Conservation (phyloP, 2,113 vertebrate species). For the Lucifuga dentata region DNA sequence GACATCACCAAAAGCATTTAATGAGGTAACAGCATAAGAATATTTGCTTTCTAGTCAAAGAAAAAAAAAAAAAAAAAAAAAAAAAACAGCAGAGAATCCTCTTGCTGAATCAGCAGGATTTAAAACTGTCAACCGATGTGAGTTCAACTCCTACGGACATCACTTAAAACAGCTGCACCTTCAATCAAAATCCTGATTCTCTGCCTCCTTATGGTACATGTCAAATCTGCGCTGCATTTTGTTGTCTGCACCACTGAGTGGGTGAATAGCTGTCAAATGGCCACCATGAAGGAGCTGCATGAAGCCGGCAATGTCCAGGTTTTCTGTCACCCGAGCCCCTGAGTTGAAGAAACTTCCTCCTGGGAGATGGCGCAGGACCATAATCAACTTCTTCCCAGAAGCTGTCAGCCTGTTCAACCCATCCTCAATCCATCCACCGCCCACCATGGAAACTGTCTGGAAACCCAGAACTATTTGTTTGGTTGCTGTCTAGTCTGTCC, state of each 20-base stretch:
- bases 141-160: not conserved
- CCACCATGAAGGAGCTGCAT: not conserved
- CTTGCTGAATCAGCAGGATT: no score
- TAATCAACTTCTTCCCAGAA: slow-evolving; percentile 20
- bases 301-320: not conserved
- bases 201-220: not conserved
- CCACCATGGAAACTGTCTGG: not conserved
- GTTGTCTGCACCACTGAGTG: slow-evolving; percentile 5
- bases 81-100: no score
- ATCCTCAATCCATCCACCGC: not conserved
- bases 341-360: slow-evolving; percentile 5
- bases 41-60: no score
- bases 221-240: not conserved
- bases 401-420: slow-evolving; percentile 20
- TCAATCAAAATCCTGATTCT: slow-evolving; percentile 1
- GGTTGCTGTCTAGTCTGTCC: slow-evolving; percentile 4
- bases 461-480: not conserved
- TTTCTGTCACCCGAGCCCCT: slow-evolving; percentile 15
- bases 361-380: slow-evolving; percentile 5
- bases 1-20: no score
- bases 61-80: no score
- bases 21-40: no score
- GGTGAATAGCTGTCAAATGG: slow-evolving; percentile 25
- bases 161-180: not conserved
- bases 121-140: not conserved